Conservation (phyloP, 2,797 vertebrate genomes). For the Myioborus melanocephalus region DNA sequence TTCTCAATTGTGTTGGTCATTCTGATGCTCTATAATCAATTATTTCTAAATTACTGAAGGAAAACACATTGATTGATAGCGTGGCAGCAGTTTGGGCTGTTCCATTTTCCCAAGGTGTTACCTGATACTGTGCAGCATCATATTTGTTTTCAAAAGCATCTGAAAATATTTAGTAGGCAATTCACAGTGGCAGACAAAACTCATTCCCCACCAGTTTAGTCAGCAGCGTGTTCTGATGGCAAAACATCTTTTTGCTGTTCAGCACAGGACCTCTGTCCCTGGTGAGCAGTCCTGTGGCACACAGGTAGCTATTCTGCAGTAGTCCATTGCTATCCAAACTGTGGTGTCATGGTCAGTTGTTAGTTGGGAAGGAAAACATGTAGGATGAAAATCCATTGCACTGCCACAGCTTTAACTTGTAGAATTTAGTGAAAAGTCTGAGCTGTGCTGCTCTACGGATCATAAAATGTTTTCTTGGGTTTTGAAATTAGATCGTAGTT, state of each 20-base stretch:
- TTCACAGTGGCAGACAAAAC: neutral
- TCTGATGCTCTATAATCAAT: neutral
- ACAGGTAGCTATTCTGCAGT: neutral
- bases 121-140: neutral
- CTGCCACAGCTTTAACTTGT: neutral
- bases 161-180: neutral
- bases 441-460: neutral
- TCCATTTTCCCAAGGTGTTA: neutral
- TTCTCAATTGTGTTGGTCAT: neutral
- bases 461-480: neutral
- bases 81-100: neutral
- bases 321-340: neutral
- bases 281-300: neutral
- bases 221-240: neutral
- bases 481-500: neutral
- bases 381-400: neutral
- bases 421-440: neutral
- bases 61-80: neutral
- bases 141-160: neutral
- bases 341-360: neutral
- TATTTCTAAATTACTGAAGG: neutral
- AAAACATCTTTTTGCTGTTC: neutral
- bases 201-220: neutral
- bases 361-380: neutral
- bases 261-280: neutral